Conservation (phyloP, 2,888 invertebrate genomes). For the Shargacucullia verbasci region DNA sequence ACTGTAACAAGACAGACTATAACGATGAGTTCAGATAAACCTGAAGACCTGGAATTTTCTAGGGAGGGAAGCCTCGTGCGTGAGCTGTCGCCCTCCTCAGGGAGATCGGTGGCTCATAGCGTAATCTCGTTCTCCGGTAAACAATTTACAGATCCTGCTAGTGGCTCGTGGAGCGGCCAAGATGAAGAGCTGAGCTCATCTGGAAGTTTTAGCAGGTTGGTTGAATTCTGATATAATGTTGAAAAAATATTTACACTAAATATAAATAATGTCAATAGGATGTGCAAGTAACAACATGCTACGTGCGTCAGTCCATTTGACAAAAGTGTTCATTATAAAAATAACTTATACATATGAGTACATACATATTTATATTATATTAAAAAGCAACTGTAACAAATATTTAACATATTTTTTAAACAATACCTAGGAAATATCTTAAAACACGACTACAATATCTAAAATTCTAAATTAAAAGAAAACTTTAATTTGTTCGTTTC, state of each 20-base stretch:
- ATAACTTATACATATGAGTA: no score
- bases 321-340: no score
- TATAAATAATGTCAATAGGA: no score
- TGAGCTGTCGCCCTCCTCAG: slow-evolving; percentile 87
- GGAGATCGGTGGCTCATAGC: slow-evolving; percentile 86
- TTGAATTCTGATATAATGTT: slow-evolving; percentile 12
- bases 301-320: no score
- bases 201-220: slow-evolving; percentile 86
- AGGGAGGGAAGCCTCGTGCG: slow-evolving; percentile 80
- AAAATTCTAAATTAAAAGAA: no score
- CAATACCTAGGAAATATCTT: no score
- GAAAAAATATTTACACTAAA: no score
- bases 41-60: slow-evolving; percentile 82
- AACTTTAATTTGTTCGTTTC: background rate
- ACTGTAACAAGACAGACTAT: slow-evolving; percentile 78
- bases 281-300: no score
- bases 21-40: slow-evolving; percentile 76
- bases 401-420: no score
- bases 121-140: slow-evolving; percentile 83
- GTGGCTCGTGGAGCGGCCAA: slow-evolving; percentile 88
- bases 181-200: slow-evolving; percentile 87
- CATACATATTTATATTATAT: no score
- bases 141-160: slow-evolving; percentile 89
- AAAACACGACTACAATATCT: no score
- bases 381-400: no score